phyloP scores from a whole-genome alignment of 2,113 vertebrate genomes.

The Nothocercus julius region DNA sequence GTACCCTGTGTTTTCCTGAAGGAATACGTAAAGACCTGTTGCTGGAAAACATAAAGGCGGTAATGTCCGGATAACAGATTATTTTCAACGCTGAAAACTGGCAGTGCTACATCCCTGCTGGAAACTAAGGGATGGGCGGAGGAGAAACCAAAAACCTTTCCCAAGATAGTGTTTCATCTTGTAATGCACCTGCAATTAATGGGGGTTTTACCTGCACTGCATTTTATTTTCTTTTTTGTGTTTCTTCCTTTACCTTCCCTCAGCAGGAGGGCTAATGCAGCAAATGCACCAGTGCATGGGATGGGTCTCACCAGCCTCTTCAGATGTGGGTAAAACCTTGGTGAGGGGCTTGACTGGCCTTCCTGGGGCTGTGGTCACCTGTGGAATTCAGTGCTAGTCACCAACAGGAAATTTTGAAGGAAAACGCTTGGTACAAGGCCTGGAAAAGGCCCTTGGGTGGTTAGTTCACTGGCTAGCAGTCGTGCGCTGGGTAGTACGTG shows the following conservation, averaged over 20 bases:
- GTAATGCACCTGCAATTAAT: background rate
- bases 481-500: rapidly evolving
- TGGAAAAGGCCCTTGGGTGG: rapidly evolving
- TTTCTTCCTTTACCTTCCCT: background rate
- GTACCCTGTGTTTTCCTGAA: background rate
- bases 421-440: background rate
- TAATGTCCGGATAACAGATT: background rate
- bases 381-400: background rate
- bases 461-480: background rate
- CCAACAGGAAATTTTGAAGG: background rate
- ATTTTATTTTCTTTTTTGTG: background rate
- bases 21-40: background rate
- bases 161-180: background rate
- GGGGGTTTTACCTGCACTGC: background rate
- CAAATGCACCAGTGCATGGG: background rate
- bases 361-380: background rate
- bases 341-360: background rate
- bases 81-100: background rate
- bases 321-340: background rate
- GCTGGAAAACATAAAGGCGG: background rate
- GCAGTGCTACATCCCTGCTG: background rate
- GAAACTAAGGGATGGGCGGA: background rate
- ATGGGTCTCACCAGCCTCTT: background rate
- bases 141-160: background rate
- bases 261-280: background rate